These are phyloP conservation scores for Calameuta pallipes DNA, from an alignment of 2,888 invertebrate species.

Conservation along the genomic window DNA sequence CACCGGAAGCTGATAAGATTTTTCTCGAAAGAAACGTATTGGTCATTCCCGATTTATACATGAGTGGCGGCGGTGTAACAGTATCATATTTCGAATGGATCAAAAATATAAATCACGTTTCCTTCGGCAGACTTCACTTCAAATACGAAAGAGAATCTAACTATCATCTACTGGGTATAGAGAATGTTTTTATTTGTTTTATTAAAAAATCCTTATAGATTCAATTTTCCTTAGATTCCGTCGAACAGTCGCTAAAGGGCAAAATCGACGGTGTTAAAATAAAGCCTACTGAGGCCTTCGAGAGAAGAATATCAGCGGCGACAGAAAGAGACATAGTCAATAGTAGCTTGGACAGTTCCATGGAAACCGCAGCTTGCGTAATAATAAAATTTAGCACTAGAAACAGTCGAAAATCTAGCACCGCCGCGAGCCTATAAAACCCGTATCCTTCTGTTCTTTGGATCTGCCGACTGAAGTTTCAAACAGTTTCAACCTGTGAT, in stretches of 20 bases:
- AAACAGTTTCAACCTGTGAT: too few relatives aligned
- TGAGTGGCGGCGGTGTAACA: slow-evolving; percentile 88
- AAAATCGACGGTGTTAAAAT: slow-evolving; percentile 65
- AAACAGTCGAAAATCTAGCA: background rate
- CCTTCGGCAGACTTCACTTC: slow-evolving; percentile 86
- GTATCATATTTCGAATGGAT: slow-evolving; percentile 94
- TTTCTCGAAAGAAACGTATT: slow-evolving; percentile 80
- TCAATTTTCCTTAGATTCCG: slow-evolving; percentile 63
- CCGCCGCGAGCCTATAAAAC: background rate
- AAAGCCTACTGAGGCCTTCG: slow-evolving; percentile 75
- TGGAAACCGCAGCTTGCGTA: slow-evolving; percentile 79
- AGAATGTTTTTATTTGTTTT: slow-evolving; percentile 2
- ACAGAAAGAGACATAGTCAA: slow-evolving; percentile 88
- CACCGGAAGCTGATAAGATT: slow-evolving; percentile 84
- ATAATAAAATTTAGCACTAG: slow-evolving; percentile 30
- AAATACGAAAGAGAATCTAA: slow-evolving; percentile 91
- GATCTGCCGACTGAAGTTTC: too few relatives aligned
- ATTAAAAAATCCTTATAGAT: slow-evolving; percentile 2
- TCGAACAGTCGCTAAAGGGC: slow-evolving; percentile 73
- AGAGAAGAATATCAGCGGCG: slow-evolving; percentile 79
- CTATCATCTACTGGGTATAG: slow-evolving; percentile 78
- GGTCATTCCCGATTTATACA: slow-evolving; percentile 82
- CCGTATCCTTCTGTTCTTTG: too few relatives aligned
- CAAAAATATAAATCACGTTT: slow-evolving; percentile 91
- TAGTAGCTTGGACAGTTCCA: slow-evolving; percentile 86